Base-by-base conservation (phyloP, 2,797 vertebrate genomes). In the Danio jaintianensis region DNA sequence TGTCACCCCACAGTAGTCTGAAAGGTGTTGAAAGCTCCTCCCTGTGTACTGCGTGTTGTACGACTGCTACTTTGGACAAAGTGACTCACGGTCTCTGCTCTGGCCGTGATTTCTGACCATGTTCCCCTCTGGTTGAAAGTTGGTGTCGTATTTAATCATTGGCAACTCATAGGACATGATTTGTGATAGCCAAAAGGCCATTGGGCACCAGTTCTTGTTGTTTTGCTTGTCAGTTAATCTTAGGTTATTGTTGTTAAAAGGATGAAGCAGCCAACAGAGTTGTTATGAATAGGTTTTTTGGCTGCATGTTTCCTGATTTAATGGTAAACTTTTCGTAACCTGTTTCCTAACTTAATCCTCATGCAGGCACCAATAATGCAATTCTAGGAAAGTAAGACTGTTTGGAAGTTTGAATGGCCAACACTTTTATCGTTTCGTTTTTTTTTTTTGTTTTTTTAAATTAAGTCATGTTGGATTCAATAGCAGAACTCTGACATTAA, bases 21-120 rank as follows among this genome's bases (percentile, higher is more conserved):
- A 64, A 82, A 82, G 79, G 86, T 85, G 86, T 87, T 87, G 84
- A 90, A 81, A 86, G 74, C 75, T 83, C 75, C 29, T 77, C 43
- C 48, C 74, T 78, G 63, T 78, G 82, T 88, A 79, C 78, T 78
- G 79, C 83, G 61, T 71, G 70, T 75, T 76, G 4, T 79, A 77
- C 83, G 80, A 83, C 87, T 85, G 64, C 74, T 82, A 47, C 29
- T 76, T 61, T 40, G 80, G 84, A 84, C 47, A 77, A 78, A 63
- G 82, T 92, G 87, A 92, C 88, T 92, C 89, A 89, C 84, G 83
- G 63, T 84, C 88, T 81, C 86, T 84, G 20, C 58, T 63, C 70
- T 59, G 72, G 43, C 53, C 18, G 22, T 71, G 47, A 48, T 73
- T 67, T 75, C 68, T 71, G 36, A 71, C 67, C 75, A 53, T 61